Base-by-base conservation (phyloP, 2,797 vertebrate species). In the Hyperoplus immaculatus region DNA sequence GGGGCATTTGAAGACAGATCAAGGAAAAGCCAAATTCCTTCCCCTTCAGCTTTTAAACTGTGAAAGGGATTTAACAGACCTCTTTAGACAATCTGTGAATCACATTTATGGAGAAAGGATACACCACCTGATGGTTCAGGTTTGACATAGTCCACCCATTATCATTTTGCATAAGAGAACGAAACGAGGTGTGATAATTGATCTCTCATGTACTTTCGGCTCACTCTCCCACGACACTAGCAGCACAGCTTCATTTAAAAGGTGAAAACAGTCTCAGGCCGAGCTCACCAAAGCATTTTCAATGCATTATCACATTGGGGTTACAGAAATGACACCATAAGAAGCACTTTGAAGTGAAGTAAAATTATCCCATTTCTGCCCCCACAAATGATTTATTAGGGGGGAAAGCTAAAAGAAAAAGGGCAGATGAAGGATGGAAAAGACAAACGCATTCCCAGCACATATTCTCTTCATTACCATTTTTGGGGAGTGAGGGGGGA, bases 391-490 rank as follows among this genome's bases (percentile, higher is more conserved):
- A 94, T 95, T 93, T 94, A 94, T 95, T 92, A 93, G 91, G 81
- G 87, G 70, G 75, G 74, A 60, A 55, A 11, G 75, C 61, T 80
- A 80, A 69, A 66, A 86, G 83, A 75, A 75, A 88, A 80, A 83
- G 87, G 87, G 87, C 80, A 90, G 88, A 88, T 51, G 78, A 91
- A 92, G 84, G 90, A 93, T 89, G 85, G 81, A 85, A 91, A 90
- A 90, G 93, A 96, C 94, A 95, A 95, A 94, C 91, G 93, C 94
- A 94, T 96, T 96, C 95, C 93, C 91, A 55, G 82, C 96, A 95
- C 96, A 96, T 95, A 94, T 95, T 96, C 95, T 95, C 95, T 95
- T 95, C 96, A 96, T 94, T 95, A 96, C n/a, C 39, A 89, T 88
- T 29, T 29, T 29, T 83, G 90, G 86, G 88, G 90, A 59, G 71